Conservation (phyloP, 2,888 invertebrate species). For the Drosophila basisetae region DNA sequence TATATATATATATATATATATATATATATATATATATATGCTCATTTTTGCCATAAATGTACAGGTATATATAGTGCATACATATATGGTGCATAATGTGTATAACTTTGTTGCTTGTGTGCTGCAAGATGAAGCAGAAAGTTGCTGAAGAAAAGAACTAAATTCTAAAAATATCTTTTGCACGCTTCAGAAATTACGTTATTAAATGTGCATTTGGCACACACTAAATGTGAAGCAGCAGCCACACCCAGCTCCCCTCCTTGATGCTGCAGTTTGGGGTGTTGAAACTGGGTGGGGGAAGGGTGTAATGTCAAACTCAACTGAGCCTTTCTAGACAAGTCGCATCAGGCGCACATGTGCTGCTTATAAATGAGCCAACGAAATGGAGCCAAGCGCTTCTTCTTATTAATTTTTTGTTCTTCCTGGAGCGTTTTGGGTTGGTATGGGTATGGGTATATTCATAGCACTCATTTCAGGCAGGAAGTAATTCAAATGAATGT, state of each 20-base stretch:
- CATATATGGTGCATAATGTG: slow-evolving; percentile 8
- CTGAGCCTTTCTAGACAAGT: slow-evolving; percentile 59
- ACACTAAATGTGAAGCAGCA: slow-evolving; percentile 69
- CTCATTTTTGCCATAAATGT: slow-evolving; percentile 2
- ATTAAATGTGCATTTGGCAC: slow-evolving; percentile 82
- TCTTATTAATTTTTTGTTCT: slow-evolving; percentile 24
- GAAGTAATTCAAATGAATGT: slow-evolving; percentile 75
- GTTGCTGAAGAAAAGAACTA: slow-evolving; percentile 61
- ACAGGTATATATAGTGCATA: background rate
- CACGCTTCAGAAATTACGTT: slow-evolving; percentile 81
- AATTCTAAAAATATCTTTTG: slow-evolving; percentile 79
- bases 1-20: background rate
- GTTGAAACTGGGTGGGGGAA: slow-evolving; percentile 8
- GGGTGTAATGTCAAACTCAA: slow-evolving; percentile 45
- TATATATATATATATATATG: slow-evolving; percentile 5
- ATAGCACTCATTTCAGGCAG: slow-evolving; percentile 48
- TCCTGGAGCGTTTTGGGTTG: background rate
- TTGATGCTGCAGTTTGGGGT: slow-evolving; percentile 16
- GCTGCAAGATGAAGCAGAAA: slow-evolving; percentile 72
- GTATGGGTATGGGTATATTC: background rate
- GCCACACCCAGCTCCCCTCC: slow-evolving; percentile 21
- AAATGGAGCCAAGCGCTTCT: slow-evolving; percentile 53
- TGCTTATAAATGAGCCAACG: slow-evolving; percentile 70
- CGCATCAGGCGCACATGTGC: slow-evolving; percentile 69
- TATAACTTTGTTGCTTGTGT: slow-evolving; percentile 45